phyloP scores from a whole-genome alignment of 2,113 vertebrate species.

The Ceratotherium simum region DNA sequence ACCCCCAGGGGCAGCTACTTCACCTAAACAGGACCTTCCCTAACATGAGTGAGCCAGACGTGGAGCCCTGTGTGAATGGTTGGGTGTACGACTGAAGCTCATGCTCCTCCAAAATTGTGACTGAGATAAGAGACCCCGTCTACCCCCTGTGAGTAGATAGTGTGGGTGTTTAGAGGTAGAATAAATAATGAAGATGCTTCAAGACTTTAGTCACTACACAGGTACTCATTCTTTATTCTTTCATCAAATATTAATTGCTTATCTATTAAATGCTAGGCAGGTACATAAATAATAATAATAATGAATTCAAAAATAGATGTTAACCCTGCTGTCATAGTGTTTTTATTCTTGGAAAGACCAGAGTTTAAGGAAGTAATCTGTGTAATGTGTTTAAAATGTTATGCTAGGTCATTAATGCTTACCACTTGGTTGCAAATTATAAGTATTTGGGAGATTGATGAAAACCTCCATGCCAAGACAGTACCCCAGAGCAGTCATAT shows the following conservation, averaged over 20 bases:
- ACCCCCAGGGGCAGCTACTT: neutral
- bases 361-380: neutral
- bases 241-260: neutral
- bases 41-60: neutral
- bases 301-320: neutral
- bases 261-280: neutral
- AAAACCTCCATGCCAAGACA: neutral
- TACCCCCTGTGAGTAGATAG: accelerated
- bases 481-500: neutral
- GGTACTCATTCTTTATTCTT: neutral
- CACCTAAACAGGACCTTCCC: neutral
- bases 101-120: constrained; percentile 74
- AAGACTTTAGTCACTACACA: neutral
- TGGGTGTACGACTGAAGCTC: constrained; percentile 70
- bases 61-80: constrained; percentile 71
- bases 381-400: neutral
- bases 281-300: neutral
- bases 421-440: neutral
- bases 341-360: neutral
- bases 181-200: too few species aligned
- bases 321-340: neutral
- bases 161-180: neutral
- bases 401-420: neutral
- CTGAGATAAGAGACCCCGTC: constrained; percentile 60
- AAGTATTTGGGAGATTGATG: neutral